Conservation (phyloP, 2,797 vertebrate species). For the Carcharodon carcharias region DNA sequence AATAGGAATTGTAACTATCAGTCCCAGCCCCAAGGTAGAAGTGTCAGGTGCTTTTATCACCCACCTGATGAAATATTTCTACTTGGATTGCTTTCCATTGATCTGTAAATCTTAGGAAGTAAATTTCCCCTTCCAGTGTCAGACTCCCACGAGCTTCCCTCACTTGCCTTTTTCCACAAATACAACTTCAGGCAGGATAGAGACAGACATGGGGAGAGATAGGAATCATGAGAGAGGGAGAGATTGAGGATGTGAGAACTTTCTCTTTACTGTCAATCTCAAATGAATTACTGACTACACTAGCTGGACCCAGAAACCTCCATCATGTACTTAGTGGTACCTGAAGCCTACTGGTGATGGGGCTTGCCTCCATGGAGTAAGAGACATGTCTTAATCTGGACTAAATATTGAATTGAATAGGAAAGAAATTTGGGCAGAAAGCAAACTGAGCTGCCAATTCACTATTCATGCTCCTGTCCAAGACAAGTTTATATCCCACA, state of each 20-base stretch:
- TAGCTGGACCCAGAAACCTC: background rate
- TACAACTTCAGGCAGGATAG: background rate
- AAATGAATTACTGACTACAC: background rate
- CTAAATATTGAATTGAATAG: no score
- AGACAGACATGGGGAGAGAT: background rate
- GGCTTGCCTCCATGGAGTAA: background rate
- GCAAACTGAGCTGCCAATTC: background rate
- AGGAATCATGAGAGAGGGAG: background rate
- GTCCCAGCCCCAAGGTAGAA: background rate
- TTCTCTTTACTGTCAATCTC: background rate
- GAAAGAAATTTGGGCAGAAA: background rate
- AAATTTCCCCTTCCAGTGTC: background rate
- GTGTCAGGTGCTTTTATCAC: background rate
- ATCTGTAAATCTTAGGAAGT: background rate
- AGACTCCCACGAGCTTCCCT: background rate
- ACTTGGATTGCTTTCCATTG: background rate
- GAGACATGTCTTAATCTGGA: background rate
- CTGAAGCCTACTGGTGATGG: background rate
- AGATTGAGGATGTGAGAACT: background rate
- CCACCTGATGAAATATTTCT: slow-evolving; percentile 13
- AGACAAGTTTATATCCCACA: background rate
- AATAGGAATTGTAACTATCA: background rate
- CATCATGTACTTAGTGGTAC: background rate
- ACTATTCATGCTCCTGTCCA: background rate
- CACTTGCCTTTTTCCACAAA: background rate